Evolutionary conservation across 1,140 invertebrate species (phyloP).

Genomic region (Psilanteris sp.): DNA sequence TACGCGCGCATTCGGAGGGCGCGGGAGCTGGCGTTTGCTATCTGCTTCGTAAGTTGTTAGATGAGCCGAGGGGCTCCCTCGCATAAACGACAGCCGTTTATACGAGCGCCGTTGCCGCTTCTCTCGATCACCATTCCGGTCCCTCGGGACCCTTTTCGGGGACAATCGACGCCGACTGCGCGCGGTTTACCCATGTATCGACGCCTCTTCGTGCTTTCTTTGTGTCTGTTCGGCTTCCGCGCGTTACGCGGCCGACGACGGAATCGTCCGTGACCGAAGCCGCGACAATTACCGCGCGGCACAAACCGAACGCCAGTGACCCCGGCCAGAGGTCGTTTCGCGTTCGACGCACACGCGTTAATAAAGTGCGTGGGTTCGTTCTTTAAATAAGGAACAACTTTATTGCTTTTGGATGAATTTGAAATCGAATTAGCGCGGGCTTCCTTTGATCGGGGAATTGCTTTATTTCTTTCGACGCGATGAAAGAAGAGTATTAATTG

Average conservation of each 20-base stretch:
- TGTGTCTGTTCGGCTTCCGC: constrained; percentile 12
- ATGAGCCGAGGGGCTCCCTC: constrained; percentile 72
- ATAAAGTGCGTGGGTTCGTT: no score
- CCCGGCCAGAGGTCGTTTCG: no score
- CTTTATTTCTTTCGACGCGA: no score
- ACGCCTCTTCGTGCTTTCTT: constrained; percentile 57
- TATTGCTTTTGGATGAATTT: no score
- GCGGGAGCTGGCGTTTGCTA: constrained; percentile 41
- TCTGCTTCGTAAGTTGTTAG: constrained; percentile 76
- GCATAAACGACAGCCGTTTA: constrained; percentile 58
- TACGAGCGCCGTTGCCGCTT: constrained; percentile 45
- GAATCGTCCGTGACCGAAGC: constrained; percentile 6
- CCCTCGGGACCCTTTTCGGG: constrained; percentile 45
- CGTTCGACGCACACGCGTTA: no score
- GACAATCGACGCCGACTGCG: constrained; percentile 27
- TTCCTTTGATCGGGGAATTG: no score
- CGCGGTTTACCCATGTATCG: constrained; percentile 15
- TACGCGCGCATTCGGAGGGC: constrained; percentile 41
- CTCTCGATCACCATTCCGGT: constrained; percentile 62
- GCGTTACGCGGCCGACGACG: no score
- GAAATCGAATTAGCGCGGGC: no score
- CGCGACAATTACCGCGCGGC: no score
- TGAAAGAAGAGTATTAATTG: no score
- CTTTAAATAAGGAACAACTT: no score
- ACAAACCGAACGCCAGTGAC: no score